Evolutionary conservation across 2,888 invertebrate genomes (phyloP).

Genomic region (Drosophila tripunctata): DNA sequence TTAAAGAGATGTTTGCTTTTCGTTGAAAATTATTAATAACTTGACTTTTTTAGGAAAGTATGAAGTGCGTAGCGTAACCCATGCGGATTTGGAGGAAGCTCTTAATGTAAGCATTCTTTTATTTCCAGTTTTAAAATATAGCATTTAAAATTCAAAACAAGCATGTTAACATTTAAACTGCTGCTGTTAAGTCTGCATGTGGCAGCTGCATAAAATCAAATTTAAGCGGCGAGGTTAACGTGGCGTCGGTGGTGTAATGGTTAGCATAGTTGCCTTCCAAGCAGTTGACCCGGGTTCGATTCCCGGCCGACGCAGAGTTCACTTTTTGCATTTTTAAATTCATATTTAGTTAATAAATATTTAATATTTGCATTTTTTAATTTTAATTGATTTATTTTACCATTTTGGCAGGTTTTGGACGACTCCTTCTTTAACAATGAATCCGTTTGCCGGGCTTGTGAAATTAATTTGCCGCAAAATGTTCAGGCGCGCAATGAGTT

Average conservation of each 20-base stretch:
- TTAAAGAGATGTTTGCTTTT: neutral
- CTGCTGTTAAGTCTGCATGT: neutral
- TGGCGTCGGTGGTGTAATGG: constrained; percentile 85
- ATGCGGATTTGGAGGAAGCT: constrained; percentile 86
- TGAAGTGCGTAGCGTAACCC: constrained; percentile 86
- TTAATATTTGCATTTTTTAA: neutral
- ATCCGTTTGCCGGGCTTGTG: constrained; percentile 86
- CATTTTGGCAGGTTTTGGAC: constrained; percentile 78
- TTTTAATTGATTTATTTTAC: neutral
- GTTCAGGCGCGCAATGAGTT: constrained; percentile 86
- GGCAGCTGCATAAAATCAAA: constrained; percentile 16
- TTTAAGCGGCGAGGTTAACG: neutral
- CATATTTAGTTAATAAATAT: constrained; percentile 3
- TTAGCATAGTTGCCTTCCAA: constrained; percentile 85
- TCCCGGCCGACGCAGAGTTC: constrained; percentile 84
- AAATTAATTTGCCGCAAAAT: constrained; percentile 86
- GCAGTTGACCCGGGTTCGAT: constrained; percentile 85
- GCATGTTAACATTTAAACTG: neutral
- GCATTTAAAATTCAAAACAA: neutral
- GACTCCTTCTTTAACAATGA: constrained; percentile 87
- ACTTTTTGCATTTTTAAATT: constrained; percentile 38
- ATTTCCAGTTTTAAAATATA: neutral
- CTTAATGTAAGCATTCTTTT: constrained; percentile 85
- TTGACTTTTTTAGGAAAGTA: constrained; percentile 85
- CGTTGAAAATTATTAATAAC: neutral